Base-by-base conservation (phyloP, 2,888 invertebrate genomes). In the Automeris io region DNA sequence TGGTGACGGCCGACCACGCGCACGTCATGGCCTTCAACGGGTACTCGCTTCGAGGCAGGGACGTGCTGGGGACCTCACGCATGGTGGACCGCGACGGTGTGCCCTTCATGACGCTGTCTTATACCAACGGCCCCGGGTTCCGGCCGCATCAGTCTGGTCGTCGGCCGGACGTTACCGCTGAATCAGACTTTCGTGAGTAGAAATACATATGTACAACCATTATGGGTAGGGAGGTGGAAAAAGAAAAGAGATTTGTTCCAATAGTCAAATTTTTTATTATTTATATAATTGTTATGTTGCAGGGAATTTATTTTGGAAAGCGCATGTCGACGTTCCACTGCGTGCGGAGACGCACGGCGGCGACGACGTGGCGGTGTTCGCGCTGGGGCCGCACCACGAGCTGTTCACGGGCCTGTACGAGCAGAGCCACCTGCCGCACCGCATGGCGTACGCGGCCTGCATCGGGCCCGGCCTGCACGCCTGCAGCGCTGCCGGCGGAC, bases 291-390 rank as follows among this genome's bases (percentile, higher is more conserved):
- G 5, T 16, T 19, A 4, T n/a, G 13, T 39, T 18, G 5, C 49
- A 72, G 70, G 57, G 2, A 11, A 32, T 0, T 2, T 42, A 9
- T 36, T 43, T 2, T 78, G 77, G 77, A 46, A 39, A 2, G 34
- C 67, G 2, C 78, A 77, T 49, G 78, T 89, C 0, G 85, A 90
- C 1, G 83, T 88, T 1, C 92, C 91, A 0, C 66, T 90, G 32
- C 52, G 50, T 0, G 76, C 80, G 32, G 93, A 93, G 62, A 92
- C 92, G 6, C 93, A 93, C 70, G 93, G 92, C 2, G 93, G 92
- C 0, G 94, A 95, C 51, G 95, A 95, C 81, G 94, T 95, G 16
- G 89, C 89, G 0, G 90, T 95, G 32, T 93, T 90, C 73, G 90
- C 91, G 49, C 70, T 72, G 31, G 95, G 91, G 35, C 93, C 93